Evolutionary conservation across 2,113 vertebrate genomes (phyloP), one percentile per base, ranked within the genome.

Genomic region (Oreochromis spilurus): DNA sequence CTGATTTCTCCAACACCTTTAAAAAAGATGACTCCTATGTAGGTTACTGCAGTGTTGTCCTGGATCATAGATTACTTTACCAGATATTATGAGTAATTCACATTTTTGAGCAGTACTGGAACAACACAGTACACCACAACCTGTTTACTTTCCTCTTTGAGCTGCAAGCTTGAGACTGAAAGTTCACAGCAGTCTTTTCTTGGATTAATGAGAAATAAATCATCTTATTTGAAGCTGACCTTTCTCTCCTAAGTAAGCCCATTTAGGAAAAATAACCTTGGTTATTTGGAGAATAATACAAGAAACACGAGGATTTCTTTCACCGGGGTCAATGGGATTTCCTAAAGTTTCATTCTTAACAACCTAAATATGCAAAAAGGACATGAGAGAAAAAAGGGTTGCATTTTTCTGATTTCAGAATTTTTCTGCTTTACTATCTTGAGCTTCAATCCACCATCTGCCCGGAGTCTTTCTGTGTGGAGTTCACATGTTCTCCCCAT

Each of bases 251-350:
- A 50, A 77, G 45, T 31, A 77, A 50, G 6, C 45, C 43, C 1
- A 77, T 75, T 75, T 19, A 50, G 70, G 70, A 31, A 75, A 72
- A 72, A 45, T 45, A 72, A 75, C 24, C 2, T 48, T 31, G 43
- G 0, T 75, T 17, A 19, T 45, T 29, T 75, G 24, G 70, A 75
- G 70, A 75, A 75, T 75, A 75, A 29, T 29, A 75, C 48, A 24
- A 75, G 21, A 48, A 75, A 75, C 43, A 75, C 0, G 1, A 19
- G 8, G 70, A 75, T 43, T 29, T 75, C 40, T 75, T 75, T 75
- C 67, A 48, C 67, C 26, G 0, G 24, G 65, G 16, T 70, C 12
- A 40, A 40, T 26, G 0, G 38, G 21, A 26, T 24, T 40, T 48
- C 14, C 16, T 7, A 6, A 70, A 70, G 38, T 24, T 70, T 10